phyloP scores from a whole-genome alignment of 2,888 invertebrate species.

The Omphaloscelis lunosa region DNA sequence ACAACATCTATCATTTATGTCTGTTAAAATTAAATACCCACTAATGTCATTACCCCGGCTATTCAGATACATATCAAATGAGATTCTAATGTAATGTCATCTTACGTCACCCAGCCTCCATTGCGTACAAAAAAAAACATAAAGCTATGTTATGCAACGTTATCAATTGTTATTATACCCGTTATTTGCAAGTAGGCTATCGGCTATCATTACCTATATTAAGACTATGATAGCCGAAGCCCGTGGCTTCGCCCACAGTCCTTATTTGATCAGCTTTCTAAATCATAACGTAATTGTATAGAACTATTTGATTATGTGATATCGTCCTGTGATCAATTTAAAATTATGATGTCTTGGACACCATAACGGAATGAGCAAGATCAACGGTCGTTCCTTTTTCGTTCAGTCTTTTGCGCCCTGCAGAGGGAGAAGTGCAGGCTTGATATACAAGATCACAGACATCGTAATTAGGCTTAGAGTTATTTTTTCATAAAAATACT shows the following conservation, averaged over 20 bases:
- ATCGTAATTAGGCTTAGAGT: not conserved
- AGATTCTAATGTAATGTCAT: constrained; percentile 36
- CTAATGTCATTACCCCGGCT: constrained; percentile 34
- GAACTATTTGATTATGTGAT: constrained; percentile 28
- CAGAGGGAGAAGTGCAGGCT: not conserved
- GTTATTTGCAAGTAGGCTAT: constrained; percentile 64
- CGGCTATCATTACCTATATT: constrained; percentile 61
- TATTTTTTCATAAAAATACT: not conserved
- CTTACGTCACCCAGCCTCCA: constrained; percentile 55
- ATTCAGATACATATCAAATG: constrained; percentile 46
- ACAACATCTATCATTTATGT: not conserved
- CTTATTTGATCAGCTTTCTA: constrained; percentile 55
- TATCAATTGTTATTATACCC: constrained; percentile 61
- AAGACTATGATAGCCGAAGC: constrained; percentile 47
- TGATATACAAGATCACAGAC: not conserved
- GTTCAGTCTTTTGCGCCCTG: not conserved
- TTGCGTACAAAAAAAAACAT: constrained; percentile 55
- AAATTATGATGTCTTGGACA: constrained; percentile 19
- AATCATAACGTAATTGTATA: constrained; percentile 48
- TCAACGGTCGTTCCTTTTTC: not conserved
- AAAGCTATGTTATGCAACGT: constrained; percentile 55
- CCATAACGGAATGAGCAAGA: not conserved
- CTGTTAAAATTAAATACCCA: constrained; percentile 22
- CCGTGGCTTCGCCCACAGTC: constrained; percentile 51
- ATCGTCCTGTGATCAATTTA: constrained; percentile 17